phyloP scores from a whole-genome alignment of 2,888 invertebrate genomes.

The Noctua comes region DNA sequence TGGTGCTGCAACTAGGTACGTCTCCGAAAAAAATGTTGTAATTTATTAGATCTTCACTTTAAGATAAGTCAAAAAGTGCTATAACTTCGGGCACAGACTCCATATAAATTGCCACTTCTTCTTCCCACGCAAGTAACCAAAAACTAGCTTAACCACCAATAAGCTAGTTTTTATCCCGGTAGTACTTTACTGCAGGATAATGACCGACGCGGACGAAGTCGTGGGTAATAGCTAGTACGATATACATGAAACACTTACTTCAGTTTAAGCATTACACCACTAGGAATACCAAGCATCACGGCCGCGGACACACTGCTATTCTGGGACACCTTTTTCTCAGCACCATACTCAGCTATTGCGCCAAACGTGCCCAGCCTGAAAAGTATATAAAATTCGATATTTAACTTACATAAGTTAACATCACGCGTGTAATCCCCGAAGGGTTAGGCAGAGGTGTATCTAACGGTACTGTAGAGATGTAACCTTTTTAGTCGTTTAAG shows the following conservation, averaged over 20 bases:
- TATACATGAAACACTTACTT: slow-evolving; percentile 90
- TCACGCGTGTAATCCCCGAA: too few species aligned
- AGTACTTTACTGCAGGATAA: neutral
- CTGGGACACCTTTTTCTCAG: slow-evolving; percentile 97
- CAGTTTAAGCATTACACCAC: slow-evolving; percentile 96
- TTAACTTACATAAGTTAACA: neutral
- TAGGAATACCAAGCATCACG: slow-evolving; percentile 95
- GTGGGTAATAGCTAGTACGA: neutral
- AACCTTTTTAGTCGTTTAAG: neutral
- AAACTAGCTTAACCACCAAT: neutral
- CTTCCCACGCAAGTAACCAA: neutral
- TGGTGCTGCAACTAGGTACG: too few species aligned
- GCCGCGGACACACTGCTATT: slow-evolving; percentile 96
- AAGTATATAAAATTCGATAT: slow-evolving; percentile 22
- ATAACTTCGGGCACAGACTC: neutral
- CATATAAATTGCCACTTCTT: neutral
- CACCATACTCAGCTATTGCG: slow-evolving; percentile 96
- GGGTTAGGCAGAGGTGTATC: neutral
- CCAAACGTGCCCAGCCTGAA: slow-evolving; percentile 96
- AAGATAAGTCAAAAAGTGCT: neutral
- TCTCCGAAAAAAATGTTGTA: neutral
- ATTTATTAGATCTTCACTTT: neutral
- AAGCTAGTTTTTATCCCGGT: neutral
- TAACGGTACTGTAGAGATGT: neutral
- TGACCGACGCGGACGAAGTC: neutral